A percentile compares a stretch with the other conserved stretches of the same genome.
These are phyloP conservation scores for Herminia tarsipennalis DNA, from an alignment of 2,888 invertebrate genomes.

Conservation along the genomic window DNA sequence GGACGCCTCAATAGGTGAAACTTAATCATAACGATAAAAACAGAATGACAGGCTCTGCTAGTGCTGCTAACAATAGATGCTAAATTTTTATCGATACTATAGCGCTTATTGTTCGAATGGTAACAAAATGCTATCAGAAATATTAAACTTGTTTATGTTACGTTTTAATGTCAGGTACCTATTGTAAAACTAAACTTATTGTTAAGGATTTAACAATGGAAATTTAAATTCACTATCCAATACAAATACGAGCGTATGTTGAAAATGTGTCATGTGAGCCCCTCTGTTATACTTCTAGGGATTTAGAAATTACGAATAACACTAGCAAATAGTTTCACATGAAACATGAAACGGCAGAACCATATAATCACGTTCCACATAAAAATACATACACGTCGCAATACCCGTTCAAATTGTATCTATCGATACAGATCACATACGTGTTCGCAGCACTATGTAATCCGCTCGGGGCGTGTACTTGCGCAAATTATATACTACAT, in stretches of 20 bases:
- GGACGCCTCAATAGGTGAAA: slow-evolving; percentile 62
- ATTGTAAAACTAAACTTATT: no score
- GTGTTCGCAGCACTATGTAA: slow-evolving; percentile 51
- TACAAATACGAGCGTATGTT: no score
- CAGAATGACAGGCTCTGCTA: slow-evolving; percentile 61
- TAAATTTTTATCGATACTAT: slow-evolving; percentile 47
- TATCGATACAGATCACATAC: slow-evolving; percentile 41
- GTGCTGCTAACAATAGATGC: slow-evolving; percentile 44
- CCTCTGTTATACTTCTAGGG: not conserved
- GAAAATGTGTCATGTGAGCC: no score
- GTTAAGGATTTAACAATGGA: no score
- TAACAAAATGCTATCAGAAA: slow-evolving; percentile 14
- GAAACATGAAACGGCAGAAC: not conserved
- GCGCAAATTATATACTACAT: slow-evolving; percentile 68
- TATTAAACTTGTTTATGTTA: no score
- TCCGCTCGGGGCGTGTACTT: slow-evolving; percentile 63
- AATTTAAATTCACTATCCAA: no score
- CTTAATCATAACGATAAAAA: slow-evolving; percentile 62
- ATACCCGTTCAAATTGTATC: slow-evolving; percentile 37
- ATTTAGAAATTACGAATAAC: not conserved
- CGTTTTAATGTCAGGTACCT: no score
- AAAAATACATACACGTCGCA: slow-evolving; percentile 36
- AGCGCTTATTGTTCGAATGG: slow-evolving; percentile 11
- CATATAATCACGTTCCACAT: slow-evolving; percentile 21
- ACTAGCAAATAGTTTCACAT: slow-evolving; percentile 7